These are phyloP conservation scores for Lasioglossum zephyrum DNA, from an alignment of 2,888 invertebrate species.

Conservation along the genomic window DNA sequence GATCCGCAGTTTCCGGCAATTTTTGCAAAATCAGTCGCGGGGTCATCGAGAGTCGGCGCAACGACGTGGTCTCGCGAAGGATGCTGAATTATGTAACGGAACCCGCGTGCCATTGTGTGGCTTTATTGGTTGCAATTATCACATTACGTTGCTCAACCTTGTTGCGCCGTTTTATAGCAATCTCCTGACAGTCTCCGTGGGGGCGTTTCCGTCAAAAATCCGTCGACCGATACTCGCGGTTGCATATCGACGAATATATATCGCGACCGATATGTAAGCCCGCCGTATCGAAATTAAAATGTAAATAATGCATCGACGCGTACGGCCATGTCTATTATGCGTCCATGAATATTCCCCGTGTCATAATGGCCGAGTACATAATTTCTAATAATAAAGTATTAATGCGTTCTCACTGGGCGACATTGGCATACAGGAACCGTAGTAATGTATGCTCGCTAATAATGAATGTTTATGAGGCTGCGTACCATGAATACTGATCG, in stretches of 20 bases:
- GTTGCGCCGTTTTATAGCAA: constrained; percentile 34
- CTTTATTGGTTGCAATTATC: constrained; percentile 44
- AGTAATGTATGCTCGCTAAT: background rate
- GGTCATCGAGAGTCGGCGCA: constrained; percentile 7
- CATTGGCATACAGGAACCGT: background rate
- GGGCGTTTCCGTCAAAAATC: background rate
- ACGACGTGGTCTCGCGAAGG: constrained; percentile 11
- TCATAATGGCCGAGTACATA: background rate
- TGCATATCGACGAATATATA: background rate
- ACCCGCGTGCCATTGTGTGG: constrained; percentile 30
- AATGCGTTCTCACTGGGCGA: background rate
- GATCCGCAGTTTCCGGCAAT: background rate
- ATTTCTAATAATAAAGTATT: background rate
- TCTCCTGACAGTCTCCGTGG: background rate
- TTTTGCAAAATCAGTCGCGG: background rate
- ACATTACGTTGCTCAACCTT: constrained; percentile 43
- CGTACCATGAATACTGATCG: background rate
- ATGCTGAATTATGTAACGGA: constrained; percentile 51
- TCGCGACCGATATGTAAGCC: background rate
- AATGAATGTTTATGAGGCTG: background rate
- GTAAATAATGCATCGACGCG: background rate
- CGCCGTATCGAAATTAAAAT: background rate
- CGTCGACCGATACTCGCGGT: background rate
- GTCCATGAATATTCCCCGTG: background rate
- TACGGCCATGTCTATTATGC: background rate